Conservation (phyloP, 2,888 invertebrate species). For the Meliscaeva auricollis region DNA sequence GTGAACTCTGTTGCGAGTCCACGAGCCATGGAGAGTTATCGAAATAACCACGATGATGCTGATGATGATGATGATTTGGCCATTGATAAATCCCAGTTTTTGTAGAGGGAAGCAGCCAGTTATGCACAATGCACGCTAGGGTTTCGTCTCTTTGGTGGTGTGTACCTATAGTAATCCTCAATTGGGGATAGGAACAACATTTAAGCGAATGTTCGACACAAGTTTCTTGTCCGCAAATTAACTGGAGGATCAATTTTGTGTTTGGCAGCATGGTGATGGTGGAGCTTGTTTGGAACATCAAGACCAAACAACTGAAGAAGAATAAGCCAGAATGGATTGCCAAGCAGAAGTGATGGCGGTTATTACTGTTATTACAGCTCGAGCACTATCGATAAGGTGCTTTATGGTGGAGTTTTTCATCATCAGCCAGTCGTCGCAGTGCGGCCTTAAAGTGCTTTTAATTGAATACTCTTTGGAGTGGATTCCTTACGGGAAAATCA, state of each 20-base stretch:
- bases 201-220: conserved; percentile 72
- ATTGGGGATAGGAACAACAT: conserved; percentile 46
- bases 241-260: conserved; percentile 69
- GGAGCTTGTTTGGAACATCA: conserved; percentile 9
- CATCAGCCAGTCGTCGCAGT: conserved; percentile 52
- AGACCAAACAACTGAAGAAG: neutral
- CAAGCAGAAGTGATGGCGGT: conserved; percentile 75
- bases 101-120: conserved; percentile 15
- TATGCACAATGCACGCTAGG: conserved; percentile 49
- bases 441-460: conserved; percentile 73
- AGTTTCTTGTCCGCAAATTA: conserved; percentile 74
- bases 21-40: conserved; percentile 56
- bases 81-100: conserved; percentile 69
- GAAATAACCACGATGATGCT: conserved; percentile 48
- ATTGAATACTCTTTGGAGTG: conserved; percentile 64
- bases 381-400: conserved; percentile 70
- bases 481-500: conserved; percentile 44
- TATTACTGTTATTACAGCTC: conserved; percentile 75
- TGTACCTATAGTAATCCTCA: conserved; percentile 4
- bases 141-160: conserved; percentile 2
- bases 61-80: conserved; percentile 69
- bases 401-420: conserved; percentile 73
- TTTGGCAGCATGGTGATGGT: conserved; percentile 16
- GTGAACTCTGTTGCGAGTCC: conserved; percentile 53
- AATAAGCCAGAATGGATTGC: conserved; percentile 61